Conservation (phyloP, 2,797 vertebrate genomes). For the Lepilemur ruficaudatus region DNA sequence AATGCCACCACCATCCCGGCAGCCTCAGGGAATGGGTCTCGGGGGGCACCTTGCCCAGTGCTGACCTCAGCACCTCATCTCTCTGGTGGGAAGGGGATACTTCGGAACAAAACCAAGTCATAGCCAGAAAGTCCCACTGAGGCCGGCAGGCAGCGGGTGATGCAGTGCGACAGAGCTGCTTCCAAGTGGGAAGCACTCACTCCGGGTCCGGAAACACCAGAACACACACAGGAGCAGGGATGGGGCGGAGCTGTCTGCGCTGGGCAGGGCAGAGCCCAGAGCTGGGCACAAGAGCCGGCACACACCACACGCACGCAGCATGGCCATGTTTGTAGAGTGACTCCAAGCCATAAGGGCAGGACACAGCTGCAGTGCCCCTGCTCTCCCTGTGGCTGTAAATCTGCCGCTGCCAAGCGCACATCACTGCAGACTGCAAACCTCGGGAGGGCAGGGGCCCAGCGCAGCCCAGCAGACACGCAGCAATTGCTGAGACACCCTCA, state of each 20-base stretch:
- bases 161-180: neutral
- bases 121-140: neutral
- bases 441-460: accelerated
- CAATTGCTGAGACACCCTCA: accelerated
- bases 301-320: neutral
- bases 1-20: neutral
- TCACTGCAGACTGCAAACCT: neutral
- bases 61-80: conserved; percentile 39
- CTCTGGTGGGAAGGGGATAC: neutral
- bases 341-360: neutral
- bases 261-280: neutral
- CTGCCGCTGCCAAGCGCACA: accelerated
- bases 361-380: neutral
- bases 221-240: neutral
- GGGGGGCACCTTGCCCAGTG: conserved; percentile 5
- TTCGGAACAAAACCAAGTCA: neutral
- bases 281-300: too few species aligned
- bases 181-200: neutral
- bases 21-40: neutral
- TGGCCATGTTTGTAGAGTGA: neutral
- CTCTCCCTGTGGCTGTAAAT: neutral
- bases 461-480: accelerated
- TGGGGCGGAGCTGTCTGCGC: too few species aligned
- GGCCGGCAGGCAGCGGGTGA: accelerated
- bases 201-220: too few species aligned